Percentiles rank a stretch among this genome's conserved stretches.
Evolutionary conservation across 2,113 vertebrate species (phyloP).

Genomic region (Aythya baeri): DNA sequence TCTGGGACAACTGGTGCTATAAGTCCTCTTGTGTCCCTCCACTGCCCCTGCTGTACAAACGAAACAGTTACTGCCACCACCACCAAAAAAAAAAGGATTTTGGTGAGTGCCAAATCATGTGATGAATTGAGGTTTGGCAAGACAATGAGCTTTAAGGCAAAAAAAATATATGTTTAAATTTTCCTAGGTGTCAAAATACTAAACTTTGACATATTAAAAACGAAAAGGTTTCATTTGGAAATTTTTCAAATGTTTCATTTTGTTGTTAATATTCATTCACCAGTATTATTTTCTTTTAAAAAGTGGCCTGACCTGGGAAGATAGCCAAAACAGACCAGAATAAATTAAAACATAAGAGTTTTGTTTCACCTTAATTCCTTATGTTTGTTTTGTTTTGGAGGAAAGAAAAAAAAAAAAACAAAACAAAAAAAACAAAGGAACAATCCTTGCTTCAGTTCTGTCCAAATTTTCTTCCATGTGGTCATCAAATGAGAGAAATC

Average conservation of each 20-base stretch:
- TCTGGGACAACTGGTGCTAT: background rate
- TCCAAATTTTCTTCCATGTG: background rate
- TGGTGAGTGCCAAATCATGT: accelerated
- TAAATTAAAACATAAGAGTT: background rate
- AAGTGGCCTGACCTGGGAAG: background rate
- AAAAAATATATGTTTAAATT: slow-evolving; percentile 10
- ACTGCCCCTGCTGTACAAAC: background rate
- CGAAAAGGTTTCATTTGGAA: slow-evolving; percentile 3
- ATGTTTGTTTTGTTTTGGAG: background rate
- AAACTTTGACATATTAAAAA: background rate
- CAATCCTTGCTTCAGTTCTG: background rate
- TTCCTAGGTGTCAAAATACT: slow-evolving; percentile 22
- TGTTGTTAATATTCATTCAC: background rate
- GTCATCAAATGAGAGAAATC: background rate
- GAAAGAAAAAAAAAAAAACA: background rate
- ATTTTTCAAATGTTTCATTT: background rate
- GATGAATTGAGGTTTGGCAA: background rate
- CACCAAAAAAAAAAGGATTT: background rate
- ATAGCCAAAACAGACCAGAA: background rate
- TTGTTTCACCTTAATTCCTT: background rate
- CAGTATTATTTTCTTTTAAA: background rate
- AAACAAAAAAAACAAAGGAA: too few relatives aligned
- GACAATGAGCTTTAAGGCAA: background rate
- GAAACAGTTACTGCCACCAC: background rate
- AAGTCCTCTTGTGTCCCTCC: background rate